Base-by-base conservation (phyloP, 2,113 vertebrate genomes). In the Pollimyrus isidori region DNA sequence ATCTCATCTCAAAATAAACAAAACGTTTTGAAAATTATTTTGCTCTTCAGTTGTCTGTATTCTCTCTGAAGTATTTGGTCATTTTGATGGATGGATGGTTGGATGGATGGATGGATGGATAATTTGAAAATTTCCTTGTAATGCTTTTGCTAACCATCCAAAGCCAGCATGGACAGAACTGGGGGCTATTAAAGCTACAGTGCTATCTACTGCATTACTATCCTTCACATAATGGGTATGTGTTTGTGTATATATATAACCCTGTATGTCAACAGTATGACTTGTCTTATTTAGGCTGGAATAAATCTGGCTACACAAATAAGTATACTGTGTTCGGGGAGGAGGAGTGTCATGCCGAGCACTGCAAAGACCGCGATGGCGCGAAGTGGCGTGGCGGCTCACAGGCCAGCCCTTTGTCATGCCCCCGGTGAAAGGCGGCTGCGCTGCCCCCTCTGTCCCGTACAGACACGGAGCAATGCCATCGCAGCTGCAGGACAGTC, bases 261-360 rank as follows among this genome's bases (percentile, higher is more conserved):
- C 56, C 21, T 58, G 56, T 15, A 83, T 19, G 19, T 48, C 45
- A 84, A 84, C 19, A 48, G 46, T 48, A 84, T 48, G 83, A 49
- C 46, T n/a, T 50, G 21, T 85, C 46, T n/a, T 17, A 76, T 76
- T 76, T 13, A 83, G 35, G 48, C 39, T 10, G 19, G 80, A n/a
- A 84, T 84, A 45, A 23, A 84, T 48, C 45, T 48, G 45, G 39
- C 39, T 84, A 84, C 17, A 84, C 7, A 48, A 42, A 23, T 13
- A 84, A 84, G 15, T 46, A 23, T 84, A 46, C 7, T 39, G 86
- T 62, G 53, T 1, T 19, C 23, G 9, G n/a, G 15, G n/a, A 9
- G 52, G n/a, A 56, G 82, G 19, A 19, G 23, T 19, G 30, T 10
- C 3, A 87, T 42, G 52, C 88, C 86, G 73, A 91, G 90, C 88